A percentile compares a stretch with the other conserved stretches of the same genome.
These are phyloP conservation scores for Acipenser ruthenus DNA, from an alignment of 2,797 vertebrate species.

Conservation along the genomic window DNA sequence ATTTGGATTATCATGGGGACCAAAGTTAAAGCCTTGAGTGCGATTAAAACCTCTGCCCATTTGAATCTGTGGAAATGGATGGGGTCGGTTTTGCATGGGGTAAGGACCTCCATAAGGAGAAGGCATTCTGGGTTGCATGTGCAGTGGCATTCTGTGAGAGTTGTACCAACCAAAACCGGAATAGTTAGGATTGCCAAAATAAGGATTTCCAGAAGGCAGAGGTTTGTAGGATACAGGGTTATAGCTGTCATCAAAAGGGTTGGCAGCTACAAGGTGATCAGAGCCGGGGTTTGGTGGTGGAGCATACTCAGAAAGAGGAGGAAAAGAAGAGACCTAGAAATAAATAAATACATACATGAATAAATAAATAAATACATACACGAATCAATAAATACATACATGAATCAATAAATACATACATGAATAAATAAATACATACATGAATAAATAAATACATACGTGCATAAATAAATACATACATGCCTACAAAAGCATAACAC, in stretches of 20 bases:
- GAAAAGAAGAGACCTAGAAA: slow-evolving; percentile 51
- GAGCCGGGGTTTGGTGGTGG: slow-evolving; percentile 70
- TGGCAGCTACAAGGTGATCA: slow-evolving; percentile 72
- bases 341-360: too few species aligned
- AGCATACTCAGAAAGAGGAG: slow-evolving; percentile 70
- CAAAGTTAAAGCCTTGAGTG: slow-evolving; percentile 54
- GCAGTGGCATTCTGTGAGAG: slow-evolving; percentile 62
- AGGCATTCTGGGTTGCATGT: slow-evolving; percentile 57
- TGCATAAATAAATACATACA: too few species aligned
- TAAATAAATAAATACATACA: too few species aligned
- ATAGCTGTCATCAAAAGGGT: slow-evolving; percentile 78
- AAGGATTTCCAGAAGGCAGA: slow-evolving; percentile 48
- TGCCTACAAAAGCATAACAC: too few species aligned
- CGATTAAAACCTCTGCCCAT: slow-evolving; percentile 58
- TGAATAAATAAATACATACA: too few species aligned
- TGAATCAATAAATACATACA: too few species aligned
- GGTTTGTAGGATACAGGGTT: slow-evolving; percentile 60
- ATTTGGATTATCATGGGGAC: slow-evolving; percentile 50
- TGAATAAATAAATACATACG: too few species aligned
- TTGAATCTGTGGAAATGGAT: slow-evolving; percentile 59
- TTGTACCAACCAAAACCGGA: slow-evolving; percentile 58
- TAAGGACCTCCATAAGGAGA: slow-evolving; percentile 55
- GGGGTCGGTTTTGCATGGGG: slow-evolving; percentile 58
- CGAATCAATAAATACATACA: too few species aligned
- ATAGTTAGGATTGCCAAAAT: slow-evolving; percentile 55